phyloP scores from a whole-genome alignment of 2,797 vertebrate genomes.

The Etheostoma perlongum region DNA sequence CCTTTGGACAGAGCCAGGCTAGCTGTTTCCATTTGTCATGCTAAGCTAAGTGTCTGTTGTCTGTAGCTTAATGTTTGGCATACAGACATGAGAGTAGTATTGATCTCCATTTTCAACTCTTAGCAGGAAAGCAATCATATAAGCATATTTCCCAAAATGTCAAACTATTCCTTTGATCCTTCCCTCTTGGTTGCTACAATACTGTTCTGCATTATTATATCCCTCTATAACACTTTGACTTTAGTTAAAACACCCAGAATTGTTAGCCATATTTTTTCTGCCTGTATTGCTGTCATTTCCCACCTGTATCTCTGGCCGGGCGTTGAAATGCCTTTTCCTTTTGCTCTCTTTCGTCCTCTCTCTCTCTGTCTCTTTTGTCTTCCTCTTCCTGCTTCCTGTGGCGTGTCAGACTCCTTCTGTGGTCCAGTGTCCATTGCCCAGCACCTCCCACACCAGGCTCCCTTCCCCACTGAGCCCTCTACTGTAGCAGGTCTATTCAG shows the following conservation, averaged over 20 bases:
- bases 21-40: not conserved
- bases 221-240: not conserved
- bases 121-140: not conserved
- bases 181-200: constrained; percentile 28
- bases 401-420: constrained; percentile 94
- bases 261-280: constrained; percentile 53
- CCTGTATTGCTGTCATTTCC: constrained; percentile 63
- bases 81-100: not conserved
- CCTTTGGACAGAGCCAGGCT: too few species aligned
- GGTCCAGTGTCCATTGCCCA: constrained; percentile 86
- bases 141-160: constrained; percentile 29
- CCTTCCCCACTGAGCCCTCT: constrained; percentile 91
- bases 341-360: constrained; percentile 62
- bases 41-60: not conserved
- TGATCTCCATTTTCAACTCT: not conserved
- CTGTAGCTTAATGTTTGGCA: not conserved
- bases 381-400: constrained; percentile 79
- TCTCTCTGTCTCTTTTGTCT: constrained; percentile 58
- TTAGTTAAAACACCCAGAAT: constrained; percentile 14
- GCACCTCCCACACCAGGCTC: constrained; percentile 91
- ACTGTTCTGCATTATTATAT: constrained; percentile 37
- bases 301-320: constrained; percentile 58
- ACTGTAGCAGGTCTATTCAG: constrained; percentile 94
- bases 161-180: constrained; percentile 28
- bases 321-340: constrained; percentile 65